Conservation (phyloP, 2,797 vertebrate genomes). For the Alca torda region DNA sequence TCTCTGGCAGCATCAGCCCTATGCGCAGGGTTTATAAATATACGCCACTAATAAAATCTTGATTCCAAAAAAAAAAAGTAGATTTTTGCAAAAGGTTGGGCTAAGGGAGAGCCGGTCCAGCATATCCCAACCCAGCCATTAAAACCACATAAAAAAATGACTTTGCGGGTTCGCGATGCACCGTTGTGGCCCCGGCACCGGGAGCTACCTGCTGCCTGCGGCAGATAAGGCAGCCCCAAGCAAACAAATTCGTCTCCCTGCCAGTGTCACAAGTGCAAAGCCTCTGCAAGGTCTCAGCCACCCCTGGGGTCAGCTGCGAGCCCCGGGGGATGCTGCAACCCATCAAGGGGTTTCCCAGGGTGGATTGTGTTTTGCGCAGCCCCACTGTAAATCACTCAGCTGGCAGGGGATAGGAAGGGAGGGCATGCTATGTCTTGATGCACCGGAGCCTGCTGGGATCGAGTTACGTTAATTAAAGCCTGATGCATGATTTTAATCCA, state of each 20-base stretch:
- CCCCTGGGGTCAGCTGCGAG: fast-evolving
- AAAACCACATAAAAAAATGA: background rate
- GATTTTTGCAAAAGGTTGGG: background rate
- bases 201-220: background rate
- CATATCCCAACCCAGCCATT: background rate
- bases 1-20: background rate
- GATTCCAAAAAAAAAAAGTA: background rate
- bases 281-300: background rate
- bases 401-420: background rate
- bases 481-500: background rate
- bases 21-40: background rate
- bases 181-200: fast-evolving
- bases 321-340: background rate
- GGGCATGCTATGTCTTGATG: background rate
- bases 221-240: background rate
- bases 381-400: background rate
- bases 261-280: fast-evolving
- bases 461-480: background rate
- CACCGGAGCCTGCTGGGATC: background rate
- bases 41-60: background rate
- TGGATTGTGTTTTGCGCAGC: background rate
- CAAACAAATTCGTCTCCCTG: background rate
- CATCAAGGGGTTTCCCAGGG: background rate
- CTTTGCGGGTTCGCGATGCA: background rate
- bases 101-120: background rate